Evolutionary conservation across 37 sponge, comb jelly and placozoan species (phyloP), one percentile per base, ranked within the genome.

Genomic region (Amphimedon queenslandica): DNA sequence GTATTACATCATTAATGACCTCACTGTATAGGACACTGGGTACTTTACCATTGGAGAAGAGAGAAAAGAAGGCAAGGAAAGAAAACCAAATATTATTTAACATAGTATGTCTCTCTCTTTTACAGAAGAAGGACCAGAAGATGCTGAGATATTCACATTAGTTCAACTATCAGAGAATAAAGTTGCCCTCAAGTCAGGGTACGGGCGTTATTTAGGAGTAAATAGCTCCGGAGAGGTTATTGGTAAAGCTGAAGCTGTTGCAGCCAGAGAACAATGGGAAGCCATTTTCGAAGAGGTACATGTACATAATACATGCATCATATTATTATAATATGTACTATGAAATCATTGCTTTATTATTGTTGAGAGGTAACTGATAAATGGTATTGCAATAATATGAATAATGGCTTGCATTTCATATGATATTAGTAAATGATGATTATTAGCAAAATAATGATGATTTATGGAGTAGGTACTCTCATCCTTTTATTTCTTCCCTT

Each of bases 231-330:
- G 92, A 1, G 92, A 92, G 41, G 72, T 92, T 64, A 40, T 63
- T 4, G 92, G 92, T 21, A 61, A 79, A 30, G 66, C 84, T 47
- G 92, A 92, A 34, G 92, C 92, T 10, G 71, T 87, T 37, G 92
- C 80, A 29, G 80, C 76, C 0, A 51, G 92, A 37, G 92, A 92
- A 69, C 74, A 51, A 38, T 92, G 92, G 92, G 92, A 92, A 37
- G 84, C 84, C 25, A 83, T 92, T 18, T 92, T 92, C 80, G 83
- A 92, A 57, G 84, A 87, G 42, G 92, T 92, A 0, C 25, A 64
- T 77, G 31, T 33, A 3, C 30, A 13, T 21, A 43, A 37, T 39
- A 21, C 6, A 13, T 73, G 38, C 13, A 18, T n/a, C n/a, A n/a
- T n/a, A n/a, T n/a, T n/a, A n/a, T n/a, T n/a, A n/a, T n/a, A n/a